A percentile compares a stretch with the other conserved stretches of the same genome.
These are phyloP conservation scores for Baronia brevicornis DNA, from an alignment of 2,888 invertebrate genomes.

Conservation along the genomic window DNA sequence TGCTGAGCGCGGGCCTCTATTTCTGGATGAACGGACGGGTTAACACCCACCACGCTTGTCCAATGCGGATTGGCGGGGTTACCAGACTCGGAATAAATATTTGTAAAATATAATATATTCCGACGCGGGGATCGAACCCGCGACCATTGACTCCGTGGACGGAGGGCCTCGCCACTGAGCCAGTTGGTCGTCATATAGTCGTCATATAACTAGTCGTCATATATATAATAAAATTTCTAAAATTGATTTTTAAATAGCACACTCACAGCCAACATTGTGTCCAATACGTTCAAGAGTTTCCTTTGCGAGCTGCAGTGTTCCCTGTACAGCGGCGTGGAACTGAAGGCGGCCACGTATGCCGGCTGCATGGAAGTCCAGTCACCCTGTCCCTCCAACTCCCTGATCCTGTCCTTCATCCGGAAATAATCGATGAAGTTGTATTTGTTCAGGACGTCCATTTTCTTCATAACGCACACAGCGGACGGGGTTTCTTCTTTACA, in stretches of 20 bases:
- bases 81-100: too few species aligned
- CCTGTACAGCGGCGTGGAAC: constrained; percentile 38
- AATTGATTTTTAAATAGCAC: background rate
- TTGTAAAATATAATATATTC: too few species aligned
- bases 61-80: too few species aligned
- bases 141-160: too few species aligned
- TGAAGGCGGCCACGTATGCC: constrained; percentile 36
- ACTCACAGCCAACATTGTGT: constrained; percentile 56
- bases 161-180: too few species aligned
- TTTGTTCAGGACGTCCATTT: constrained; percentile 53
- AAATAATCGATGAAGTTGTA: constrained; percentile 61
- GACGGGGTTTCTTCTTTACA: constrained; percentile 43
- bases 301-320: constrained; percentile 50
- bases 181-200: background rate
- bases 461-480: constrained; percentile 43
- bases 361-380: constrained; percentile 33
- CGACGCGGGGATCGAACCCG: too few species aligned
- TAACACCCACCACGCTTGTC: too few species aligned
- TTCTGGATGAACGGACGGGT: too few species aligned
- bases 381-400: constrained; percentile 27
- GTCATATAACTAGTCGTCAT: background rate
- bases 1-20: too few species aligned
- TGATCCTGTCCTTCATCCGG: constrained; percentile 50
- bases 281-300: constrained; percentile 53
- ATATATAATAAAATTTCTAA: background rate